These are phyloP conservation scores for Andrena bucephala DNA, from an alignment of 2,888 invertebrate genomes.

Conservation along the genomic window DNA sequence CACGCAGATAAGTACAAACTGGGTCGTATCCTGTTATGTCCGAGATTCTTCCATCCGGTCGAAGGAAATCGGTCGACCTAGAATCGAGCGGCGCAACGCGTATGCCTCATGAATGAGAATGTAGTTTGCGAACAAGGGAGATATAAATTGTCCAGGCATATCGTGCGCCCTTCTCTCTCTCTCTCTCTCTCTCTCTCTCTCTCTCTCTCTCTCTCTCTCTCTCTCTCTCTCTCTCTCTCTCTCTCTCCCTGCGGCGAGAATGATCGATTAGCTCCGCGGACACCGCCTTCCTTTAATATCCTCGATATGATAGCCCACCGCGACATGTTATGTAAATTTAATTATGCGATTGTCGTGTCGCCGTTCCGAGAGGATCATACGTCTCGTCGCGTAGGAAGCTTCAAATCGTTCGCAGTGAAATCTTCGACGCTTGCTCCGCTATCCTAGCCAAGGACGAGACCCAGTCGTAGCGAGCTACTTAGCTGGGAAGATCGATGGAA, in stretches of 20 bases:
- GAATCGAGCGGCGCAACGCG: constrained; percentile 2
- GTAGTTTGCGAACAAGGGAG: constrained; percentile 27
- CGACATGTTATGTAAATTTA: constrained; percentile 35
- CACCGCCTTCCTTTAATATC: constrained; percentile 31
- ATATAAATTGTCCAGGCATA: constrained; percentile 27
- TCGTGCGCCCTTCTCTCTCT: neutral
- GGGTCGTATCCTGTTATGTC: constrained; percentile 34
- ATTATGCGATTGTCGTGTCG: constrained; percentile 25
- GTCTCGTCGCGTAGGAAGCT: constrained; percentile 24
- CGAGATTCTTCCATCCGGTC: neutral
- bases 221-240: neutral
- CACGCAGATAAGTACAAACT: constrained; percentile 43
- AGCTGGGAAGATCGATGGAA: neutral
- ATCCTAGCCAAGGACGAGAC: neutral
- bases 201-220: neutral
- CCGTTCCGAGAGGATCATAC: constrained; percentile 15
- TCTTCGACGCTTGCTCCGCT: neutral
- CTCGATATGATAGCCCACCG: constrained; percentile 12
- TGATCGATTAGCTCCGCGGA: constrained; percentile 31
- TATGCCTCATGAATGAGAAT: constrained; percentile 11
- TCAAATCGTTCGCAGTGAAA: neutral
- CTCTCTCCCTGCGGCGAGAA: neutral
- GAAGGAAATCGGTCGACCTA: constrained; percentile 33
- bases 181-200: constrained; percentile 3
- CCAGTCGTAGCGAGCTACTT: too few species aligned